Base-by-base conservation (phyloP, 2,797 vertebrate genomes). In the Protosalanx chinensis region DNA sequence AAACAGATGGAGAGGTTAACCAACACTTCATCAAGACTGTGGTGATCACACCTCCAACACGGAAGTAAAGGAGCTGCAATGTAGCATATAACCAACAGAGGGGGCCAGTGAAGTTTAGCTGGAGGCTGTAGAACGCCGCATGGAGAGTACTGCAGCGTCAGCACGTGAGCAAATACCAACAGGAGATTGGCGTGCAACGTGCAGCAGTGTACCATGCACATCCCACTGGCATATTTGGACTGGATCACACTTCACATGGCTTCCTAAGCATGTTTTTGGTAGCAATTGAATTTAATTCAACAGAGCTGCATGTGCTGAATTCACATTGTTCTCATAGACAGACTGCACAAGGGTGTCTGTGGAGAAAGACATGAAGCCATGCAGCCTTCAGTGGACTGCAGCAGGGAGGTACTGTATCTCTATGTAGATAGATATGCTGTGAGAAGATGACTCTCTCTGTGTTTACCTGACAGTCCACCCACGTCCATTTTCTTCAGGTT, bases 401-500 rank as follows among this genome's bases (percentile, higher is more conserved):
- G 8, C 12, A 41, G 10, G 23, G 7, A 23, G 7, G 20, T 29
- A 29, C n/a, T 59, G 58, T 10, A 59, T 59, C 58, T 23, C 18
- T 64, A 20, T 65, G 20, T 5, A 30, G 3, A 18, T 29, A 7
- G 27, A 67, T 51, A 23, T 27, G 32, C 8, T 18, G 35, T 61
- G 33, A 7, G 58, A 27, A 16, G 16, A 3, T 35, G 62, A 41
- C 29, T 29, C 2, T 33, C 27, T 27, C 3, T 68, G n/a, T 57
- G 20, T 76, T 27, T 76, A 96, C 97, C 97, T 92, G 97, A 99
- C 77, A 99, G 93, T 70, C 97, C 97, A 0, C 97, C 96, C 0
- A 98, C 97, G 37, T 99, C 97, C 97, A 99, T 98, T 91, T 99
- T 99, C 93, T 99, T 99, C 82, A 99, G 93, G 88, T 99, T 99